These are phyloP conservation scores for Chaenocephalus aceratus DNA, from an alignment of 2,113 vertebrate species.

Conservation along the genomic window DNA sequence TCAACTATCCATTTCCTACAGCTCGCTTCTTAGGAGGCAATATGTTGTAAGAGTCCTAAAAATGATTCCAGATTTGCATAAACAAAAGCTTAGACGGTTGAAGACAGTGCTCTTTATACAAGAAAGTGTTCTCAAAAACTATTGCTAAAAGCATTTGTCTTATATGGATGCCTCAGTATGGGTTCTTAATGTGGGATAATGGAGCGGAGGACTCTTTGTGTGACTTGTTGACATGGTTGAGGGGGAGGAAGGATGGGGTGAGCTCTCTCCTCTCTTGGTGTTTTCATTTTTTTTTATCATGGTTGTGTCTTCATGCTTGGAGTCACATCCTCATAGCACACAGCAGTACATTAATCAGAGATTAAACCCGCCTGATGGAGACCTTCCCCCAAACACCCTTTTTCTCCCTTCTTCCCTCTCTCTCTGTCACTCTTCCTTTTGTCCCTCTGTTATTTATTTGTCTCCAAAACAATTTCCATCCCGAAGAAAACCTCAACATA, in stretches of 20 bases:
- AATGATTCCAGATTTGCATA: not conserved
- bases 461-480: constrained; percentile 29
- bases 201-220: constrained; percentile 51
- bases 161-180: not conserved
- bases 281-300: constrained; percentile 33
- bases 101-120: not conserved
- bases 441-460: constrained; percentile 15
- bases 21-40: not conserved
- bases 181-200: not conserved
- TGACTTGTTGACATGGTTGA: constrained; percentile 67
- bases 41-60: not conserved
- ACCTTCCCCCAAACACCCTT: constrained; percentile 37
- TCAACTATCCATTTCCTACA: not conserved
- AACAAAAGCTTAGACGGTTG: not conserved
- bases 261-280: not conserved
- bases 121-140: not conserved
- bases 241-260: constrained; percentile 35
- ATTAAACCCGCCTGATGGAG: constrained; percentile 58
- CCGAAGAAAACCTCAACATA: constrained; percentile 18
- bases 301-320: constrained; percentile 51
- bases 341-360: constrained; percentile 70
- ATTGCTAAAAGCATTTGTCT: not conserved
- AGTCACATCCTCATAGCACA: constrained; percentile 53
- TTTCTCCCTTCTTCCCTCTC: not conserved
- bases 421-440: not conserved